A percentile compares a stretch with the other conserved stretches of the same genome.
Conservation (phyloP, 2,113 vertebrate species). For the Polypterus senegalus region DNA sequence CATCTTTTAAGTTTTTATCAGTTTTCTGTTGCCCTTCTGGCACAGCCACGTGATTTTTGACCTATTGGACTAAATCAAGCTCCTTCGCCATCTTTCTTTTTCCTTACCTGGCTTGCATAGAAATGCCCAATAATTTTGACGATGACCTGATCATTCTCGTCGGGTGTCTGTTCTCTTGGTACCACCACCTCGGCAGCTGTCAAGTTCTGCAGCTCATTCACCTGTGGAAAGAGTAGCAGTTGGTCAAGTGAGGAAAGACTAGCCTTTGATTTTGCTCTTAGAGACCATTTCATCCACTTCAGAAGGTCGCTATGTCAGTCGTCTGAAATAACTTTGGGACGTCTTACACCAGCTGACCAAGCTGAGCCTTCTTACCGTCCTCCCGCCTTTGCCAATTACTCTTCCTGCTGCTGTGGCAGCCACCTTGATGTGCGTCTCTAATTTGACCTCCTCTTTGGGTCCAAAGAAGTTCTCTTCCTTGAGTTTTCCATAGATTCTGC, state of each 20-base stretch:
- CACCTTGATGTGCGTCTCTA: slow-evolving; percentile 87
- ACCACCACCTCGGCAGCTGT: slow-evolving; percentile 90
- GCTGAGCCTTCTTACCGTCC: slow-evolving; percentile 58
- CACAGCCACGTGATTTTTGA: no score
- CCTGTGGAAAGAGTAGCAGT: slow-evolving; percentile 35
- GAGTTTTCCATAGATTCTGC: slow-evolving; percentile 84
- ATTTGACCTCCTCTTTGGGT: slow-evolving; percentile 85
- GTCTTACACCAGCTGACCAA: no score
- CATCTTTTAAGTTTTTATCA: neutral
- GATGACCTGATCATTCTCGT: slow-evolving; percentile 86
- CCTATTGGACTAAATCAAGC: no score
- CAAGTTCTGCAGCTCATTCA: slow-evolving; percentile 88
- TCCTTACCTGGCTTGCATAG: slow-evolving; percentile 85
- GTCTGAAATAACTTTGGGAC: neutral
- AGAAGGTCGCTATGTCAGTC: no score
- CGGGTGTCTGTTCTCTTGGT: slow-evolving; percentile 81
- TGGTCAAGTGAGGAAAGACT: no score
- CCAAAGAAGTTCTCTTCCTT: slow-evolving; percentile 93
- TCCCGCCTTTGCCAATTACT: slow-evolving; percentile 87
- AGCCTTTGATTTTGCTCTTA: no score
- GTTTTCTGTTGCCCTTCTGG: neutral
- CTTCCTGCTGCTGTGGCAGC: slow-evolving; percentile 75
- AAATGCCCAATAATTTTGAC: slow-evolving; percentile 96
- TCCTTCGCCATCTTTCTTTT: no score
- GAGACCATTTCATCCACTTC: no score